Percentiles rank a stretch among this genome's conserved stretches.
Conservation (phyloP, 2,888 invertebrate species). For the Vannuccia rotundouncinata region DNA sequence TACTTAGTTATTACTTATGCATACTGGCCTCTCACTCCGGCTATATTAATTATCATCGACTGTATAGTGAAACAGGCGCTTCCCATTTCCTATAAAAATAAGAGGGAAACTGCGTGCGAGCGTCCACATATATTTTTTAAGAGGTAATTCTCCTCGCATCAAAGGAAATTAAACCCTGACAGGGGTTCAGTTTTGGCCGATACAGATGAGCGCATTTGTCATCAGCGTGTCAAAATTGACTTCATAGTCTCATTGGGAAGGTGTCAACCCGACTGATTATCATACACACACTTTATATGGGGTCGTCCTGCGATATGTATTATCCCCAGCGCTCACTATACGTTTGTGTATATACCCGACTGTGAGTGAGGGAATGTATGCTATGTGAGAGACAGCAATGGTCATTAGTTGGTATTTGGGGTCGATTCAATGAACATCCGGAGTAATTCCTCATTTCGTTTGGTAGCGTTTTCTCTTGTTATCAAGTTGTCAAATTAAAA, state of each 20-base stretch:
- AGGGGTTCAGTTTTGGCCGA: background rate
- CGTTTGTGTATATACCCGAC: too few relatives aligned
- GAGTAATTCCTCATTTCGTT: background rate
- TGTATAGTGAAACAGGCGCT: background rate
- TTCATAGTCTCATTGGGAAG: background rate
- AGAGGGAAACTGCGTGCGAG: background rate
- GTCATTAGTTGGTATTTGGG: background rate
- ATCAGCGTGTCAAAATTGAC: constrained; percentile 15
- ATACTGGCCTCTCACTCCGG: background rate
- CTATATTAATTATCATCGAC: background rate
- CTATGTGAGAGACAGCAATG: background rate
- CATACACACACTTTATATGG: too few relatives aligned
- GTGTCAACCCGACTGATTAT: constrained; percentile 2
- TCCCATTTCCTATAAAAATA: background rate
- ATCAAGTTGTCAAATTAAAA: background rate
- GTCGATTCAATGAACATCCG: background rate
- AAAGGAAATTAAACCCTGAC: constrained; percentile 6
- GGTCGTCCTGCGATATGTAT: too few relatives aligned
- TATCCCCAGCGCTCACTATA: too few relatives aligned
- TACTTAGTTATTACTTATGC: background rate
- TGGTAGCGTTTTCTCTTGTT: background rate
- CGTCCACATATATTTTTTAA: background rate
- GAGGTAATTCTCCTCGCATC: background rate
- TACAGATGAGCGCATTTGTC: constrained; percentile 26
- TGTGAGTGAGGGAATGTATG: too few relatives aligned